These are phyloP conservation scores for Urocolius indicus DNA, from an alignment of 2,113 vertebrate species.

Conservation along the genomic window DNA sequence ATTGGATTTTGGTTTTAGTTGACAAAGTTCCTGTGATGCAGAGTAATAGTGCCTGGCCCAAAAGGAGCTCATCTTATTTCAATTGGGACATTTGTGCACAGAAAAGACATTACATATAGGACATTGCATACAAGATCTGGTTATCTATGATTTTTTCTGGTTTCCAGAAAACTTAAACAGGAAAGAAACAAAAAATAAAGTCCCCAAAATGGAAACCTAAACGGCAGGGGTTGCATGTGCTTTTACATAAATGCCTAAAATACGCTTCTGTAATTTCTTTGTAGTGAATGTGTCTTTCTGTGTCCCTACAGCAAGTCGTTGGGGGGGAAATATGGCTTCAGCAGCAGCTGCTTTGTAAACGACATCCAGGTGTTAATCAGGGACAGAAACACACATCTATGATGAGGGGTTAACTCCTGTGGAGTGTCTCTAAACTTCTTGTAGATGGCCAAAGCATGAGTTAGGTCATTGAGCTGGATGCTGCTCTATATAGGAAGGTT, in stretches of 20 bases:
- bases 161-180: not conserved
- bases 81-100: not conserved
- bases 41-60: not conserved
- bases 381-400: not conserved
- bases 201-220: not conserved
- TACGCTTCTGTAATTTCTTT: not conserved
- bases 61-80: not conserved
- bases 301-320: not conserved
- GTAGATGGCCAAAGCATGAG: not conserved
- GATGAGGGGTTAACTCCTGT: fast-evolving
- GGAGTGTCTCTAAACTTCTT: not conserved
- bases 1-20: not conserved
- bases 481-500: not conserved
- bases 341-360: not conserved
- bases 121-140: not conserved
- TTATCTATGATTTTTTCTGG: not conserved
- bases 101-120: not conserved
- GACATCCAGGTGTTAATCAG: not conserved
- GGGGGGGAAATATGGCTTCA: not conserved
- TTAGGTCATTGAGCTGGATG: not conserved
- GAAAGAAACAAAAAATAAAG: not conserved
- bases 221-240: not conserved
- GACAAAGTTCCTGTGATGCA: not conserved
- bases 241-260: not conserved
- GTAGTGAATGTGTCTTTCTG: not conserved